Conservation (phyloP, 1,140 invertebrate genomes). For the Nixonia krombeini region DNA sequence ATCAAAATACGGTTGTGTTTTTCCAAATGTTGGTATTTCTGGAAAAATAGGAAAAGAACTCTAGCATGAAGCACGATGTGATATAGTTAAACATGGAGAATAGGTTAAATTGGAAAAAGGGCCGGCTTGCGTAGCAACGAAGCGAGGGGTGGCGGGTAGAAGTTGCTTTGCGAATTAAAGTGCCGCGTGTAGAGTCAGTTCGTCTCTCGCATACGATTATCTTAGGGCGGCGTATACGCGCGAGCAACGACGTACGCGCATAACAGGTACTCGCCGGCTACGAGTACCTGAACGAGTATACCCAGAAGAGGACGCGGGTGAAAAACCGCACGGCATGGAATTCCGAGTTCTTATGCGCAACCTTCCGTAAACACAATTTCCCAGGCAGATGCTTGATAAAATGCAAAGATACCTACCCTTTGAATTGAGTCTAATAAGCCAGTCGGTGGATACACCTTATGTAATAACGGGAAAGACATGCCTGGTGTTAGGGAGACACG, state of each 20-base stretch:
- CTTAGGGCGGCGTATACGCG: slow-evolving; percentile 28
- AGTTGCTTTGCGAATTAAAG: slow-evolving; percentile 36
- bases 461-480: slow-evolving; percentile 37
- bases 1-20: too few relatives aligned
- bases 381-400: slow-evolving; percentile 58
- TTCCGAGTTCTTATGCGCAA: slow-evolving; percentile 50
- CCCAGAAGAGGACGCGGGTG: slow-evolving; percentile 43
- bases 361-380: slow-evolving; percentile 54
- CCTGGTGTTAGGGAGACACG: slow-evolving; percentile 13
- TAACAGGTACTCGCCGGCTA: slow-evolving; percentile 36
- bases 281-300: slow-evolving; percentile 35
- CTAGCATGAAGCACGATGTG: too few relatives aligned
- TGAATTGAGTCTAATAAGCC: slow-evolving; percentile 56
- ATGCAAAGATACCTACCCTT: slow-evolving; percentile 54
- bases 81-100: not conserved
- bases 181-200: slow-evolving; percentile 27
- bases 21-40: too few relatives aligned
- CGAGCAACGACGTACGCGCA: slow-evolving; percentile 28
- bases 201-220: slow-evolving; percentile 39
- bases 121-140: not conserved
- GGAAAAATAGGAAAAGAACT: too few relatives aligned
- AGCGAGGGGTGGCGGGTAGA: slow-evolving; percentile 21
- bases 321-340: slow-evolving; percentile 44
- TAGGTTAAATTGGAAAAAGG: slow-evolving; percentile 20
- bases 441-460: slow-evolving; percentile 43